A percentile compares a stretch with the other conserved stretches of the same genome.
These are phyloP conservation scores for Apeltes quadracus DNA, from an alignment of 2,113 vertebrate species.

Conservation along the genomic window DNA sequence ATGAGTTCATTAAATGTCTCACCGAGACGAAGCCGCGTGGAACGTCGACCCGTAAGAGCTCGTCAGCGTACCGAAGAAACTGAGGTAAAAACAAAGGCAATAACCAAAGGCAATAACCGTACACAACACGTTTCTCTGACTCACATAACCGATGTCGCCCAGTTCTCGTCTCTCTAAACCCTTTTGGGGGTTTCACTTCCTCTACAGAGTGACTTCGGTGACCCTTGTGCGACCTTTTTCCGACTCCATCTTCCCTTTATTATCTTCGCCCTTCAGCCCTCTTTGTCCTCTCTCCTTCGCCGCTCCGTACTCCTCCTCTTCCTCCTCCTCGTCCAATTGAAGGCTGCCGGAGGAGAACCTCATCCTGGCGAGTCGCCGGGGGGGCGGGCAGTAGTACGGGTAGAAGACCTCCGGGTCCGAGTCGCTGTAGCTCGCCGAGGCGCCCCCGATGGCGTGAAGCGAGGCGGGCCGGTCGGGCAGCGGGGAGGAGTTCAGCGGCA, in stretches of 20 bases:
- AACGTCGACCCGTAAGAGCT: no score
- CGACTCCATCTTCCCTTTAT: slow-evolving; percentile 13
- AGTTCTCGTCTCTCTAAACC: not conserved
- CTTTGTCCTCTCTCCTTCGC: slow-evolving; percentile 14
- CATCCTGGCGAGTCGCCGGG: slow-evolving; percentile 82
- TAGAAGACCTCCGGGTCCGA: slow-evolving; percentile 91
- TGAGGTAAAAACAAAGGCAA: slow-evolving; percentile 42
- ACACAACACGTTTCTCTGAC: not conserved
- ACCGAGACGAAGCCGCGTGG: no score
- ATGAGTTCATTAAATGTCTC: no score
- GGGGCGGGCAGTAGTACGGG: slow-evolving; percentile 83
- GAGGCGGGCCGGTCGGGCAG: slow-evolving; percentile 67
- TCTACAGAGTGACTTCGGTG: slow-evolving; percentile 66
- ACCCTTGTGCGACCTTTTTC: slow-evolving; percentile 33
- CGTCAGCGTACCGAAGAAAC: no score
- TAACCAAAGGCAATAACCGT: slow-evolving; percentile 40
- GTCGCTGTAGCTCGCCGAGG: slow-evolving; percentile 81
- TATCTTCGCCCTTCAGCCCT: not conserved
- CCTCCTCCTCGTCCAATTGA: slow-evolving; percentile 90
- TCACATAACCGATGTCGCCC: not conserved
- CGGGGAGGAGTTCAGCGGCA: slow-evolving; percentile 76
- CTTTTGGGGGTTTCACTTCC: not conserved
- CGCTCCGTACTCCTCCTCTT: slow-evolving; percentile 46
- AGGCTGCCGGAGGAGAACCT: slow-evolving; percentile 92
- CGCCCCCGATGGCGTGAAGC: slow-evolving; percentile 67